These are phyloP conservation scores for Troides aeacus DNA, from an alignment of 2,888 invertebrate species.

Conservation along the genomic window DNA sequence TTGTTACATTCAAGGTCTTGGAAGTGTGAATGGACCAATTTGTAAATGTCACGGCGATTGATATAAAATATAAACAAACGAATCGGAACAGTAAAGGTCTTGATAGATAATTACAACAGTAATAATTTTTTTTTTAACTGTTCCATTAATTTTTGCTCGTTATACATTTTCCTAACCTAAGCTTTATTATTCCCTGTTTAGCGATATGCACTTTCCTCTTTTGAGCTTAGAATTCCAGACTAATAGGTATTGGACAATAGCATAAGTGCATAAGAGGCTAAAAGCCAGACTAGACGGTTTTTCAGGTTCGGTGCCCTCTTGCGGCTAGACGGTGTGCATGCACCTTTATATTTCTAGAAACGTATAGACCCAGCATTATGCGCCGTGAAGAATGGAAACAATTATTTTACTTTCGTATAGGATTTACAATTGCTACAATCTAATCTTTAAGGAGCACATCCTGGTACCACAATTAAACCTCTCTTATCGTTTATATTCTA, in stretches of 20 bases:
- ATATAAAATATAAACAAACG: too few relatives aligned
- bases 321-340: constrained; percentile 39
- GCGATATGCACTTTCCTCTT: too few relatives aligned
- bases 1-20: too few relatives aligned
- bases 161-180: too few relatives aligned
- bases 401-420: neutral
- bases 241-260: constrained; percentile 32
- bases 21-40: too few relatives aligned
- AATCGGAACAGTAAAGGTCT: too few relatives aligned
- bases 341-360: constrained; percentile 19
- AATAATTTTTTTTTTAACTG: too few relatives aligned
- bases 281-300: constrained; percentile 31
- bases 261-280: constrained; percentile 36
- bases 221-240: constrained; percentile 19
- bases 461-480: neutral
- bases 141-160: too few relatives aligned
- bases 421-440: neutral
- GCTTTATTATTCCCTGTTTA: too few relatives aligned
- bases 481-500: too few relatives aligned
- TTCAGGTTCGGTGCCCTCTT: constrained; percentile 41
- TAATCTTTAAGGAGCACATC: neutral
- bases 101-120: too few relatives aligned
- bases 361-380: neutral
- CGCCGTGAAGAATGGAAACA: neutral
- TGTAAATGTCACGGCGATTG: too few relatives aligned